Base-by-base conservation (phyloP, 2,797 vertebrate species). In the Heteromormyrus szaboi region DNA sequence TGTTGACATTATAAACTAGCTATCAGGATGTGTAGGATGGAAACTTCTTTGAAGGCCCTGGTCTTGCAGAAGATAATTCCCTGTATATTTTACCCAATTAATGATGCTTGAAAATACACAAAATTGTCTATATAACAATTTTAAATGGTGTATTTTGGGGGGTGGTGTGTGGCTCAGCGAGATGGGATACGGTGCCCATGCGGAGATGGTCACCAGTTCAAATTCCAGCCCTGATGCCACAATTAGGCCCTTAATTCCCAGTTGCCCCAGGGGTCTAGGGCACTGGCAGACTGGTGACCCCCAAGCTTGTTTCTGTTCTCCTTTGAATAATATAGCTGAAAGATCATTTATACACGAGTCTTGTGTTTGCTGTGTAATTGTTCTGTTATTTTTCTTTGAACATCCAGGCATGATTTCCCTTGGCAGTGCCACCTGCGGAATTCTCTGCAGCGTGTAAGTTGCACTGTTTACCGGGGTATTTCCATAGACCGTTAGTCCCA, bases 381-480 rank as follows among this genome's bases (percentile, higher is more conserved):
- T 46, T 14, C 17, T 25, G 1, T 25, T 87, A 8, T 54, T 44
- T 86, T 22, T 68, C 46, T 51, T 53, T 41, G 22, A 62, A 48
- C 48, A 6, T 54, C 17, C 44, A 89, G 88, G 59, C 3, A 0
- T 41, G 46, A 86, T 14, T 87, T 86, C 50, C 84, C 65, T 44
- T 89, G 88, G 88, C 84, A 89, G 85, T 87, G 53, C 65, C 62
- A 87, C 85, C 37, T 89, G 22, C 19, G 88, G 50, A 53, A 51
- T 6, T 19, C 72, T 65, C 65, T 89, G 19, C 88, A 76, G 5
- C 85, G 76, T 76, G 88, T 59, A 89, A 86, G 88, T 86, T 25
- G 46, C 51, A 19, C 17, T 12, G 17, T 65, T 37, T 41, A 12
- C 29, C 2, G 2, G n/a, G 59, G 19, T 87, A n/a, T 65, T 65